Conservation (phyloP, 2,797 vertebrate genomes). For the Vipera latastei region DNA sequence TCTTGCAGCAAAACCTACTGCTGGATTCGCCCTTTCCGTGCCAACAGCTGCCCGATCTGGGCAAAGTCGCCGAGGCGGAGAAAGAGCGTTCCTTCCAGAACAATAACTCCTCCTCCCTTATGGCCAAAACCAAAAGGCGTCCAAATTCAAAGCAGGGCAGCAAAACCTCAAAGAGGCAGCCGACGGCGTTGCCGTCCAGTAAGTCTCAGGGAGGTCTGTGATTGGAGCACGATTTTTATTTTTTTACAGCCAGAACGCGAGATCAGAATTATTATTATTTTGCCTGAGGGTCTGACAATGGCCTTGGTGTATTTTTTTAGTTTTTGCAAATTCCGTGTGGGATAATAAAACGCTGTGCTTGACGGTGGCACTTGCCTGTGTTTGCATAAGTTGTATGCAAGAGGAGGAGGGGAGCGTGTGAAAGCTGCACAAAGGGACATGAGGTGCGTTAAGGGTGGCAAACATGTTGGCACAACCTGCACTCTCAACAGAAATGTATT, state of each 20-base stretch:
- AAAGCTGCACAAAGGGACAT: not conserved
- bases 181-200: not conserved
- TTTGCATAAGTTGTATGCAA: not conserved
- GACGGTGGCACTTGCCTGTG: too few relatives aligned
- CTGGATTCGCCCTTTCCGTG: not conserved
- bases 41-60: not conserved
- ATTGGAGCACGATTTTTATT: rapidly evolving
- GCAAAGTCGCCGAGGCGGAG: not conserved
- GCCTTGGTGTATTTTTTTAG: not conserved
- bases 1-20: constrained; percentile 67
- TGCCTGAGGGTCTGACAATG: not conserved
- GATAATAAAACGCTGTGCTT: constrained; percentile 6
- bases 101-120: not conserved
- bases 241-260: constrained; percentile 15
- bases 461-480: not conserved
- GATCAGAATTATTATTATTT: not conserved
- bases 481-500: not conserved
- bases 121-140: not conserved
- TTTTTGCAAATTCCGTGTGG: not conserved
- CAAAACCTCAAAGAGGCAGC: not conserved
- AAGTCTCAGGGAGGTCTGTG: not conserved
- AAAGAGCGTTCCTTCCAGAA: not conserved
- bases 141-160: not conserved
- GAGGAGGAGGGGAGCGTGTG: not conserved
- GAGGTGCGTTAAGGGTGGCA: not conserved